Base-by-base conservation (phyloP, 2,888 invertebrate species). In the Drosophila atripex region DNA sequence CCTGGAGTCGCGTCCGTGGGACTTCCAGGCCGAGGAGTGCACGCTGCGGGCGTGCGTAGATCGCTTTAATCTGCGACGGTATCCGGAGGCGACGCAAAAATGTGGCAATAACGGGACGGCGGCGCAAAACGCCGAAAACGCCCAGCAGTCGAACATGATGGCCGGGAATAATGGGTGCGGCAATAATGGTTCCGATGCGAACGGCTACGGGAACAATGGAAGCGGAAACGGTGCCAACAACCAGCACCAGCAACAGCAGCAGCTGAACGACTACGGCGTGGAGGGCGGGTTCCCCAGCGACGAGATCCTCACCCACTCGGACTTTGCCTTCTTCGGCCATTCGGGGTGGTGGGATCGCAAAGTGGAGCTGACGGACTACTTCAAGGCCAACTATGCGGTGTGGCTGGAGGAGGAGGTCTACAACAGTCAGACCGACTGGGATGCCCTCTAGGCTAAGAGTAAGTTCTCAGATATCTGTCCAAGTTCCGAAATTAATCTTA, bases 361-460 rank as follows among this genome's bases (percentile, higher is more conserved):
- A 72, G 87, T 91, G 59, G 97, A 98, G 88, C 93, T 99, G 69
- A 97, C 97, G 11, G 97, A 97, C 53, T 97, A 97, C 90, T 98
- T 98, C 89, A 97, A 97, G 91, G 95, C 95, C 66, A 96, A 97
- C 89, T 99, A 99, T 91, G 96, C 97, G 89, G 91, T 95, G 16
- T 99, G 99, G 99, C 93, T 99, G 61, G 96, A 99, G 83, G 96
- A 97, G 90, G 99, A 99, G 93, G 99, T 99, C 21, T 98, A 96
- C 91, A 95, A 96, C 89, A 95, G 95, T 88, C 94, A 95, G 89
- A 95, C 95, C 76, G 94, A 96, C 91, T 96, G 96, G 96, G 96
- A 96, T 90, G 90, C 90, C 45, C 88, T 90, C 58, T 91, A 90
- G 82, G 65, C 38, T 51, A 32, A 2, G 14, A 39, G 57, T 66